Base-by-base conservation (phyloP, 53 echinoderm and acorn worm species). In the Arbacia lixula region DNA sequence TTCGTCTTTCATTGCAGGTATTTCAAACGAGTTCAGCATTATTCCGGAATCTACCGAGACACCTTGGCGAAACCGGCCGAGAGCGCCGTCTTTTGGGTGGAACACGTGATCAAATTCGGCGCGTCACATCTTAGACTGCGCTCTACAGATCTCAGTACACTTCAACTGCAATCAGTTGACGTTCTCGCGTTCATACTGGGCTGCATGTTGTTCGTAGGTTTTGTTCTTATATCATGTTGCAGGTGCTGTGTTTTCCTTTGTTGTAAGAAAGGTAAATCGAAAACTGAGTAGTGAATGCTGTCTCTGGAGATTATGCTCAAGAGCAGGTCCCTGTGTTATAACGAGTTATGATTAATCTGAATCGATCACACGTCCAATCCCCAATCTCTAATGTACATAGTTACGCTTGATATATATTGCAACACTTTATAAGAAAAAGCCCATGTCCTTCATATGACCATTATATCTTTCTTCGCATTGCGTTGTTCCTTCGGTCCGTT, bases 21-120 rank as follows among this genome's bases (percentile, higher is more conserved):
- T 6, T 12, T 10, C 20, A 21, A 74, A 34, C 50, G 52, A 5
- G 53, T 53, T 10, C 50, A 4, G 6, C 29, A 21, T 6, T 34
- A 9, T 12, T 77, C 77, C 0, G 19, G 28, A 2, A 77, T 77
- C 26, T 58, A 77, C 40, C 35, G 26, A 14, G 77, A 77, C 19
- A 22, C 4, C 1, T 25, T 35, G 26, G 9, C 16, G 2, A 14
- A 36, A 12, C 60, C 77, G 4, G 58, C 35, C 20, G 77, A 77
- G 27, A 60, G 39, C 3, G 58, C 55, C 10, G 58, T 60, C 57
- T 77, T 60, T 40, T 77, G 77, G 77, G 42, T 77, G 0, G 77
- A 77, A 58, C 77, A 77, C 40, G 55, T 60, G 16, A 54, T 77
- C 60, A 60, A 77, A 58, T 77, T 58, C 19, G 77, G 77, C 1